A percentile compares a stretch with the other conserved stretches of the same genome.
phyloP scores from a whole-genome alignment of 2,113 vertebrate genomes.

The Sphyrna mokarran region DNA sequence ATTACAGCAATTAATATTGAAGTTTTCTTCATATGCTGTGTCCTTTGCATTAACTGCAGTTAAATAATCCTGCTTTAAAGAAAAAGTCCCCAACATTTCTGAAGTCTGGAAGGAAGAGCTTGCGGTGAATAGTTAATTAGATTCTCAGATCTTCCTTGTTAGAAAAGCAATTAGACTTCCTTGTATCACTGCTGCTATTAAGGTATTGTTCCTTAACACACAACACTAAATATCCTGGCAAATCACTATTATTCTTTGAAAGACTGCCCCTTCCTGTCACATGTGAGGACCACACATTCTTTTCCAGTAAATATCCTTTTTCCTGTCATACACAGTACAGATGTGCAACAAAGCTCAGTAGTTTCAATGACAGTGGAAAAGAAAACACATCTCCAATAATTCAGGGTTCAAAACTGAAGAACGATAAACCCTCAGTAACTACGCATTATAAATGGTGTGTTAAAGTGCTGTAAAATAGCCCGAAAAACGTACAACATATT shows the following conservation, averaged over 20 bases:
- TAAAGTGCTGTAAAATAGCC: neutral
- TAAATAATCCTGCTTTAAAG: neutral
- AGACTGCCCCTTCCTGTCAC: neutral
- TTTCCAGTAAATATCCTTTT: neutral
- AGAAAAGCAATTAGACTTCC: neutral
- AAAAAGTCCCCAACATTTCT: neutral
- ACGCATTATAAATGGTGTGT: neutral
- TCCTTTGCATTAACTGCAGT: neutral
- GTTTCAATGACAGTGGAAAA: neutral
- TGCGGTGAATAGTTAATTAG: neutral
- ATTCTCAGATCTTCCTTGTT: constrained; percentile 2
- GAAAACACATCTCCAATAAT: neutral
- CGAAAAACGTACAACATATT: neutral
- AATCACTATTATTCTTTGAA: neutral
- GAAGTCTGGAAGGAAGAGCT: neutral
- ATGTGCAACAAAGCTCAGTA: neutral
- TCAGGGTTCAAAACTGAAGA: neutral
- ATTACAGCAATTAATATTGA: constrained; percentile 21
- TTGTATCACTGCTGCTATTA: neutral
- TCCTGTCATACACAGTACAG: neutral
- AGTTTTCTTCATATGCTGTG: neutral
- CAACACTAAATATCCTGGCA: neutral
- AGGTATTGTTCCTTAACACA: neutral
- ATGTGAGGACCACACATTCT: neutral
- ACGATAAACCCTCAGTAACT: neutral